A percentile compares a stretch with the other conserved stretches of the same genome.
Conservation (phyloP, 2,888 invertebrate species). For the Tipula confusa region DNA sequence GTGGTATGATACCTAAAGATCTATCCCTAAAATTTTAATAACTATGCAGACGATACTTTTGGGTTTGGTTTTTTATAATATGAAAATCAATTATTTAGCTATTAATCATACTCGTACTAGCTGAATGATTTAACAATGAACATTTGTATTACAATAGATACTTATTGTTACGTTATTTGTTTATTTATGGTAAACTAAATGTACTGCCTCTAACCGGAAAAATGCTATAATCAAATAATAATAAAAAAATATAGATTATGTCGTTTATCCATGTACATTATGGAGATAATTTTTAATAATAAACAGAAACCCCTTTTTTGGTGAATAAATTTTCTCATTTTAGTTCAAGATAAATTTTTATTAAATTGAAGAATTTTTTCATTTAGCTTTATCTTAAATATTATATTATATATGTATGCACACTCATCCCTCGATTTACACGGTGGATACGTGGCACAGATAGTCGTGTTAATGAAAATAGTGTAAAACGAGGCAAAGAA, state of each 20-base stretch:
- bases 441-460: no score
- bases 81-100: neutral
- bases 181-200: neutral
- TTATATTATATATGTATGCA: neutral
- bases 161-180: conserved; percentile 10
- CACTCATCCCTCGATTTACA: no score
- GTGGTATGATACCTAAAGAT: neutral
- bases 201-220: neutral
- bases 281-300: neutral
- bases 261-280: neutral
- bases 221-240: conserved; percentile 20
- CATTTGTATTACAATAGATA: neutral
- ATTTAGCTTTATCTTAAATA: neutral
- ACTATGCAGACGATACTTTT: neutral
- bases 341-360: neutral
- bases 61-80: neutral
- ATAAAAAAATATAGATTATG: neutral
- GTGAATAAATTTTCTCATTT: neutral
- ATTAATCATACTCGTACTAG: conserved; percentile 16
- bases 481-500: no score
- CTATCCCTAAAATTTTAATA: neutral
- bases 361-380: conserved; percentile 5
- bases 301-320: conserved; percentile 12
- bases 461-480: no score
- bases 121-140: neutral